Evolutionary conservation across 2,113 vertebrate species (phyloP).

Genomic region (Prionailurus bengalensis): DNA sequence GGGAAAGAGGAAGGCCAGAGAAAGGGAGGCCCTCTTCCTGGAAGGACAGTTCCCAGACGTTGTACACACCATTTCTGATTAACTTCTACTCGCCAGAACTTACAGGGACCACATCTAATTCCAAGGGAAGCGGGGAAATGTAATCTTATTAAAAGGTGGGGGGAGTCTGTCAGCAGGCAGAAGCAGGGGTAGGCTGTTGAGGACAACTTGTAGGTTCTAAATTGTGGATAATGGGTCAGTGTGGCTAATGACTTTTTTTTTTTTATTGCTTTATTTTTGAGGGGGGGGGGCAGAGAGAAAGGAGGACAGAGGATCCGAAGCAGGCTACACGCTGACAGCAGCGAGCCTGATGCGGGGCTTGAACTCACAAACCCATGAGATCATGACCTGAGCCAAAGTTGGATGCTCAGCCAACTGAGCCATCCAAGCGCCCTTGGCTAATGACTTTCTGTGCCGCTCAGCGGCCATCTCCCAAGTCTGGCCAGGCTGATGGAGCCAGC

Average conservation of each 20-base stretch:
- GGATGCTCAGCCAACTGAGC: too few species aligned
- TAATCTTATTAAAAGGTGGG: background rate
- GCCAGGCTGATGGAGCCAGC: background rate
- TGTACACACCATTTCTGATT: background rate
- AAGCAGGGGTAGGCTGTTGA: background rate
- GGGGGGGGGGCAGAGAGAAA: too few species aligned
- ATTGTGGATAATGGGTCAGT: background rate
- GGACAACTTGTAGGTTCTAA: background rate
- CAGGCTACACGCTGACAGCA: too few species aligned
- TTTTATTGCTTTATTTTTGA: too few species aligned
- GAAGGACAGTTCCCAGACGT: background rate
- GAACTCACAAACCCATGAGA: too few species aligned
- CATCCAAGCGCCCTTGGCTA: background rate
- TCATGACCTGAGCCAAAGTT: too few species aligned
- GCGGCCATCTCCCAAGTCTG: slow-evolving; percentile 72
- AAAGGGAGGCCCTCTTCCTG: background rate
- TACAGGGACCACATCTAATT: background rate
- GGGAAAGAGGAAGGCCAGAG: background rate
- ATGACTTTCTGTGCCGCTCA: slow-evolving; percentile 70
- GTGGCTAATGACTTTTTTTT: background rate
- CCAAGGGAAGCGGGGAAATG: slow-evolving; percentile 24
- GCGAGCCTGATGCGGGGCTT: too few species aligned
- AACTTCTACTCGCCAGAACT: background rate
- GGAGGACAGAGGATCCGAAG: too few species aligned
- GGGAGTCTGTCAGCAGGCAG: background rate